Evolutionary conservation across 1,140 invertebrate species (phyloP), one percentile per base, ranked within the genome.

Genomic region (Hormaphis cornu): DNA sequence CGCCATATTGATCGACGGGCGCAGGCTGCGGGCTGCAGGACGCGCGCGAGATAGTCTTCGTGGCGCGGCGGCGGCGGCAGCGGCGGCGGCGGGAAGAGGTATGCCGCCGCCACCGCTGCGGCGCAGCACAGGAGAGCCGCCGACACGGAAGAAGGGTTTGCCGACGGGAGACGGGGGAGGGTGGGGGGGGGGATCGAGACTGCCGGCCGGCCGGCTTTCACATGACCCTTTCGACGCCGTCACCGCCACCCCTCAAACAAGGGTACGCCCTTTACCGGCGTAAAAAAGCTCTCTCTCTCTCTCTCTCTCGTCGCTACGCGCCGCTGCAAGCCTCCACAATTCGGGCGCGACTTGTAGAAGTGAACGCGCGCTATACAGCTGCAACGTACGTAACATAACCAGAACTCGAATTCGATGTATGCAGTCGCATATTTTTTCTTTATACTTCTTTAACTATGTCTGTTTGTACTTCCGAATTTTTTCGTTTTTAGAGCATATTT

Each of bases 181-280:
- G 54, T 24, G 30, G 48, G 1, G 14, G 10, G 50, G n/a, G 66
- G 35, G 28, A 44, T 4, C 50, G 35, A 46, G 9, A 54, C 40
- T 37, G 69, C 69, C 69, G 35, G 52, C 56, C 20, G 22, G 56
- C 69, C 69, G 54, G 66, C 52, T 70, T 53, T 56, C 24, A 28
- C 30, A n/a, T 58, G 37, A 56, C 35, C 46, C 35, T 20, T 14
- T 22, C 26, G 26, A 46, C 56, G 8, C 14, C 28, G 22, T n/a
- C 20, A 33, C n/a, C 18, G 14, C 44, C 12, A 18, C 59, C 8
- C 42, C 50, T 7, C n/a, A n/a, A n/a, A n/a, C n/a, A n/a, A n/a
- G n/a, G 26, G n/a, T 14, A 28, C 44, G 20, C 44, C 42, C n/a
- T 46, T 28, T 52, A 30, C 50, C 50, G 30, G 5, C 30, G 52